phyloP scores from a whole-genome alignment of 2,888 invertebrate genomes.

The Drosophila planitibia region DNA sequence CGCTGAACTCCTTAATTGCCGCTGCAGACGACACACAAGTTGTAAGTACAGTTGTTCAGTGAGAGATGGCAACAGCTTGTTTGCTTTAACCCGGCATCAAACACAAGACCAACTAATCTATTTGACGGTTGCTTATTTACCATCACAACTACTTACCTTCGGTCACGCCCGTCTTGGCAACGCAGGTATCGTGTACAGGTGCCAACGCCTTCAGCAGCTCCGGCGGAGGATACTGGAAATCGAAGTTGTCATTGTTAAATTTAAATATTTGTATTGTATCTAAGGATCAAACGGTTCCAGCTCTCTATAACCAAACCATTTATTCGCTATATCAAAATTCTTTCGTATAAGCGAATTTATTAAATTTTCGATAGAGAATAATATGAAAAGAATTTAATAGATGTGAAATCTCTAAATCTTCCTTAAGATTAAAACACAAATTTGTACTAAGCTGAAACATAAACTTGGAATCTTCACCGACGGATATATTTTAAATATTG shows the following conservation, averaged over 20 bases:
- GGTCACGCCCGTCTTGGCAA: slow-evolving; percentile 77
- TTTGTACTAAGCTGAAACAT: background rate
- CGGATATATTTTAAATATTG: background rate
- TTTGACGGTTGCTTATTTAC: slow-evolving; percentile 28
- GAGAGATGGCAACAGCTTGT: slow-evolving; percentile 46
- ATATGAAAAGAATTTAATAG: background rate
- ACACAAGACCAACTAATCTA: slow-evolving; percentile 7
- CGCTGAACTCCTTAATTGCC: slow-evolving; percentile 85
- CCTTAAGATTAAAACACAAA: background rate
- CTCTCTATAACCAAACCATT: background rate
- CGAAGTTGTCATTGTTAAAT: background rate
- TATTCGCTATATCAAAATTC: accelerated
- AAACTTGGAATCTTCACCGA: background rate
- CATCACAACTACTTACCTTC: slow-evolving; percentile 66
- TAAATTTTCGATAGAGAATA: background rate
- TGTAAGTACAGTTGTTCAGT: slow-evolving; percentile 16
- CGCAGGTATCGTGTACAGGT: slow-evolving; percentile 75
- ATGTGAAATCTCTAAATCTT: background rate
- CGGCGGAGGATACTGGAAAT: slow-evolving; percentile 77
- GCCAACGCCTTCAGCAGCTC: slow-evolving; percentile 65
- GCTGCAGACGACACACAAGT: slow-evolving; percentile 62
- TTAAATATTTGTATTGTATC: background rate
- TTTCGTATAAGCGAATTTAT: background rate
- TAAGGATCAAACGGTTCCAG: background rate
- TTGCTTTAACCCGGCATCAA: slow-evolving; percentile 28